phyloP scores from a whole-genome alignment of 2,113 vertebrate species.

The Thamnophis sirtalis region DNA sequence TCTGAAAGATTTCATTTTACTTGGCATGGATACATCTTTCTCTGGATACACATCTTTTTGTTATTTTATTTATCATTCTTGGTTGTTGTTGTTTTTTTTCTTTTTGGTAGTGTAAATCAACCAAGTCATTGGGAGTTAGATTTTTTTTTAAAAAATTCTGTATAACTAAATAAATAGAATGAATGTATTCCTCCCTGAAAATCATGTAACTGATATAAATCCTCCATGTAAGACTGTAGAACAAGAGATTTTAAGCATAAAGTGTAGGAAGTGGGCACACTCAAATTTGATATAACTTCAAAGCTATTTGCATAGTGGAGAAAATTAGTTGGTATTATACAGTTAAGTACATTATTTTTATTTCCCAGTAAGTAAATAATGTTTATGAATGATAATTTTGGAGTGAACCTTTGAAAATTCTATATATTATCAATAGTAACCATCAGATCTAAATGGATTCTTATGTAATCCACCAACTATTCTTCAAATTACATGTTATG shows the following conservation, averaged over 20 bases:
- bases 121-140: background rate
- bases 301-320: background rate
- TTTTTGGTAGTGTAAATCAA: background rate
- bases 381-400: background rate
- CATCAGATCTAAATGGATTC: background rate
- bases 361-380: background rate
- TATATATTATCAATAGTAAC: background rate
- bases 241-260: background rate
- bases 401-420: background rate
- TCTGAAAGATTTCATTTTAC: background rate
- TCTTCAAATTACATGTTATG: background rate
- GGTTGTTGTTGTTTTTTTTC: too few relatives aligned
- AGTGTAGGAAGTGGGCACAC: background rate
- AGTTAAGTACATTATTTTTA: background rate
- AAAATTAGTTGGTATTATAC: background rate
- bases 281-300: background rate
- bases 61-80: background rate
- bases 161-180: too few relatives aligned
- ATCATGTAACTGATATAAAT: background rate
- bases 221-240: background rate
- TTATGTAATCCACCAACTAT: background rate
- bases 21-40: background rate
- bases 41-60: background rate
- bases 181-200: too few relatives aligned
- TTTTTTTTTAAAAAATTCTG: background rate